Conservation (phyloP, 2,797 vertebrate species). For the Micropoecilia bifurca region DNA sequence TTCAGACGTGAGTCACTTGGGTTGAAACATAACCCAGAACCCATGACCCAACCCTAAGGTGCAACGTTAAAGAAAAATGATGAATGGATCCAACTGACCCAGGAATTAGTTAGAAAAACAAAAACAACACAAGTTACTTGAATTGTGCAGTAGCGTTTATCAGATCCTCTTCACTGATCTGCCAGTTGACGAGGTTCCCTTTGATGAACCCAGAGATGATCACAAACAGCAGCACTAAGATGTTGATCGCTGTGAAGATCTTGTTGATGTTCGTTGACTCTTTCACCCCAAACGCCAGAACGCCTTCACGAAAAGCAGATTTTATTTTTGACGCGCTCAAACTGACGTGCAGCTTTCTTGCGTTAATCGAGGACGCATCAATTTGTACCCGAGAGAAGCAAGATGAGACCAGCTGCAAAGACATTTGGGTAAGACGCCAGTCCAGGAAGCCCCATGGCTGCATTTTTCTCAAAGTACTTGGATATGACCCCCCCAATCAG, state of each 20-base stretch:
- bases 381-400: slow-evolving; percentile 85
- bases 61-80: neutral
- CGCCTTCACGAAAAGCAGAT: slow-evolving; percentile 66
- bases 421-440: slow-evolving; percentile 86
- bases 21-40: neutral
- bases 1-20: neutral
- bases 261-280: slow-evolving; percentile 89
- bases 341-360: too few relatives aligned
- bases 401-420: slow-evolving; percentile 86
- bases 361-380: neutral
- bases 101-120: neutral
- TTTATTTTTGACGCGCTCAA: neutral
- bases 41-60: neutral
- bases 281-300: slow-evolving; percentile 89
- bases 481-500: slow-evolving; percentile 83
- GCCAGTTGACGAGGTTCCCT: slow-evolving; percentile 85
- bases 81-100: neutral
- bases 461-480: slow-evolving; percentile 71
- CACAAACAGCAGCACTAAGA: slow-evolving; percentile 86
- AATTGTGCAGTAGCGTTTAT: slow-evolving; percentile 51
- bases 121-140: slow-evolving; percentile 59
- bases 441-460: slow-evolving; percentile 77
- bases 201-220: slow-evolving; percentile 86
- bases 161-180: slow-evolving; percentile 75
- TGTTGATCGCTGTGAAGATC: slow-evolving; percentile 86